phyloP scores from a whole-genome alignment of 2,888 invertebrate species.

The Trisateles emortualis region DNA sequence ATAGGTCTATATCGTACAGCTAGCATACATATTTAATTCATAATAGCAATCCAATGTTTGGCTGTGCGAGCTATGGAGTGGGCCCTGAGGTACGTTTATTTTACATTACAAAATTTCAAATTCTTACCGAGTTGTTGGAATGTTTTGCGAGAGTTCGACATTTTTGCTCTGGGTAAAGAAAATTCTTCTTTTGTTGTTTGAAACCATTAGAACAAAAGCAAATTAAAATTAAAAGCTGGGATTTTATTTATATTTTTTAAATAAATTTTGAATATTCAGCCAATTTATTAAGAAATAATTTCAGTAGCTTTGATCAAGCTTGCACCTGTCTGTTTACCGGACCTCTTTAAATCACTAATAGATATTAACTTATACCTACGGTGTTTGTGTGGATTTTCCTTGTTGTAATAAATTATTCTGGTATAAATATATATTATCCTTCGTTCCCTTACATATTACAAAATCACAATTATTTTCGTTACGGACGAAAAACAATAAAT shows the following conservation, averaged over 20 bases:
- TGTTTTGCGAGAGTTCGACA: constrained; percentile 64
- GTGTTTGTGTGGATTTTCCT: no score
- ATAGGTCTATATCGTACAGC: constrained; percentile 9
- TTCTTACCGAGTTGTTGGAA: constrained; percentile 65
- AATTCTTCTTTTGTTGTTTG: constrained; percentile 63
- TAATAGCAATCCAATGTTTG: constrained; percentile 29
- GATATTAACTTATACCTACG: no score
- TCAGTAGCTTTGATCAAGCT: no score
- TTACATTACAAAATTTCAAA: constrained; percentile 65
- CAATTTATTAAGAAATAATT: no score
- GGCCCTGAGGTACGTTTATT: constrained; percentile 49
- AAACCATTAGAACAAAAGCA: constrained; percentile 55
- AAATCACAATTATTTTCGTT: no score
- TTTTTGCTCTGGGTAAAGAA: constrained; percentile 63
- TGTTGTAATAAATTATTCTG: no score
- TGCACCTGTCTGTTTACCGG: no score
- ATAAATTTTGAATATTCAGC: constrained; percentile 4
- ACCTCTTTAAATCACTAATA: no score
- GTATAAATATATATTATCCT: no score
- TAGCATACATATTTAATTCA: constrained; percentile 24
- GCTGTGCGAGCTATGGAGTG: constrained; percentile 8
- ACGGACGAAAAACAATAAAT: no score
- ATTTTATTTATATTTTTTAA: constrained; percentile 15
- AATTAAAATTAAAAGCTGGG: constrained; percentile 44
- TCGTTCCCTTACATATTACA: no score